Conservation (phyloP, 2,888 invertebrate species). For the Tanypteryx hageni region DNA sequence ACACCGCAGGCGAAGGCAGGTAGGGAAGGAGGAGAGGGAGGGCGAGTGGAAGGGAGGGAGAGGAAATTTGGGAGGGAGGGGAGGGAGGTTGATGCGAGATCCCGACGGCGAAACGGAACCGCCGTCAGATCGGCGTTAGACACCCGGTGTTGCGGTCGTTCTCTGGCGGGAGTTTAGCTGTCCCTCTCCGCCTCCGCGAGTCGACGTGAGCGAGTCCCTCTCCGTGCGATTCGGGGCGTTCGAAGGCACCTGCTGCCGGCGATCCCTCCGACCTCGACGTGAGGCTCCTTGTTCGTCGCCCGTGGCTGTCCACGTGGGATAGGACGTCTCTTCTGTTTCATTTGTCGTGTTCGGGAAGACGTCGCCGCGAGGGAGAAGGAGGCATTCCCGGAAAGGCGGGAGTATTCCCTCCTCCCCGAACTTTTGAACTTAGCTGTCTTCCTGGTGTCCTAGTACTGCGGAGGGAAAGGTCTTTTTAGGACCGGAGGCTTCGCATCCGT, state of each 20-base stretch:
- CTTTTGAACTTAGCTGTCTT: too few relatives aligned
- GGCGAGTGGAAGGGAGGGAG: neutral
- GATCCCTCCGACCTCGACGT: neutral
- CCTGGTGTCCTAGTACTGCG: too few relatives aligned
- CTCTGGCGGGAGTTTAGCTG: neutral
- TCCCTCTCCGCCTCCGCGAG: neutral
- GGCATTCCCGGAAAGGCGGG: too few relatives aligned
- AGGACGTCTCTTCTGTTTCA: too few relatives aligned
- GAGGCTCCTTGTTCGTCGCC: neutral
- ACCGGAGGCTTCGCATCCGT: too few relatives aligned
- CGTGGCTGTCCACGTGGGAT: too few relatives aligned
- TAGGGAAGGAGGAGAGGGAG: neutral
- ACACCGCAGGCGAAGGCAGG: neutral
- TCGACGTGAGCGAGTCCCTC: neutral
- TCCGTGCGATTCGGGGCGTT: neutral
- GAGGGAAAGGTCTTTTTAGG: too few relatives aligned
- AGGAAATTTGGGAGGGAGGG: neutral
- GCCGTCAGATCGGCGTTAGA: constrained; percentile 45
- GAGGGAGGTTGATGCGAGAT: neutral
- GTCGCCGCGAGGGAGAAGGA: too few relatives aligned
- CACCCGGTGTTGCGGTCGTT: constrained; percentile 37
- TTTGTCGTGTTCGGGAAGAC: too few relatives aligned
- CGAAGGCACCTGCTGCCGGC: neutral
- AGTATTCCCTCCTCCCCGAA: too few relatives aligned
- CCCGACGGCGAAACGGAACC: constrained; percentile 36